Conservation (phyloP, 2,113 vertebrate genomes). For the Proterorhinus semilunaris region DNA sequence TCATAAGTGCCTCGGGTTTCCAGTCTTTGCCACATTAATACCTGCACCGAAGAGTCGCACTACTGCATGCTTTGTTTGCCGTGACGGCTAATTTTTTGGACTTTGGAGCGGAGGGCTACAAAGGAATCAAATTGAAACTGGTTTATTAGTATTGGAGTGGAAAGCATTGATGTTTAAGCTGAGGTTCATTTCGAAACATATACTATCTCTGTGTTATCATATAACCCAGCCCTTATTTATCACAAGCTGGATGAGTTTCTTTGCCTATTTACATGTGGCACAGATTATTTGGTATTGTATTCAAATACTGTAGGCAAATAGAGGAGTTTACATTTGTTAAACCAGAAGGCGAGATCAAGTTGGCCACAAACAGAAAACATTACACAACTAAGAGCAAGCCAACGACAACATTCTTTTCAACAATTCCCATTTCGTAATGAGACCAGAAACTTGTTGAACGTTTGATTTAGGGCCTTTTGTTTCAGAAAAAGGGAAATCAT, state of each 20-base stretch:
- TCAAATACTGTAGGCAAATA: conserved; percentile 52
- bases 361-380: not conserved
- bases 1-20: too few species aligned
- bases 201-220: too few species aligned
- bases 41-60: too few species aligned
- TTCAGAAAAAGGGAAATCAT: not conserved
- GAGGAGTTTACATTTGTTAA: not conserved
- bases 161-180: too few species aligned
- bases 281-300: conserved; percentile 33
- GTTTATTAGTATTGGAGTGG: too few species aligned
- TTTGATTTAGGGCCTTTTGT: conserved; percentile 2
- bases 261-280: conserved; percentile 45
- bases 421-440: not conserved
- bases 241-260: not conserved
- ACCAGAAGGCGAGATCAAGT: not conserved
- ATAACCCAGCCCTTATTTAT: not conserved
- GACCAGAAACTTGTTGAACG: not conserved
- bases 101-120: too few species aligned
- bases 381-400: not conserved
- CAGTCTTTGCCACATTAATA: too few species aligned
- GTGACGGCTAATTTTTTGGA: too few species aligned
- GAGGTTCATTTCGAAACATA: too few species aligned
- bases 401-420: not conserved
- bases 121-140: too few species aligned
- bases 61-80: too few species aligned